Evolutionary conservation across 2,113 vertebrate species (phyloP), one percentile per base, ranked within the genome.

Genomic region (Chaetura pelagica): DNA sequence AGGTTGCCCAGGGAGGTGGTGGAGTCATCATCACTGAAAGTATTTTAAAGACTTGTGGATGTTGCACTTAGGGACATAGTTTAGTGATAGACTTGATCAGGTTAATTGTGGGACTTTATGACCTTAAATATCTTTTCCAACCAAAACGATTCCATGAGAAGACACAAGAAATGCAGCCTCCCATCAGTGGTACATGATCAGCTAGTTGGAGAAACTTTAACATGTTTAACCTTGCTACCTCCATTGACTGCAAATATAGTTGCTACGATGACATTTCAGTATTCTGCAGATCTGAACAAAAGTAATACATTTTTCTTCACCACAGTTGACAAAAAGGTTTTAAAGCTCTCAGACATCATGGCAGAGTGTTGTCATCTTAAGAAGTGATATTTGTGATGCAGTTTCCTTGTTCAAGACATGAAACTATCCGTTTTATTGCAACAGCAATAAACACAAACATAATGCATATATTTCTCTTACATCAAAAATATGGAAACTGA

Each of bases 51-150:
- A 35, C 4, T 0, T 7, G 7, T 16, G 46, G 10, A 7, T 4
- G 12, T 16, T 26, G 27, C 4, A 8, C 48, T 6, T 22, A 30
- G 5, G 52, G 82, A 84, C 78, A 72, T 3, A 38, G 59, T 77
- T 57, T 30, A 71, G 48, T 29, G 30, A 32, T 55, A 3, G 61
- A 18, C 19, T 52, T 42, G 17, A 26, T 12, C 26, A 29, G 11
- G 9, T 26, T 59, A 46, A 69, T 10, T 1, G 46, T 1, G 61
- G 15, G 44, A 68, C 30, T 77, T 3, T 1, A 9, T 40, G 1
- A 11, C 40, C 71, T 51, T 46, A 44, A 46, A 84, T 6, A 7
- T 51, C 55, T 68, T 69, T 74, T 58, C 57, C 46, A 86, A 48
- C 4, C 19, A 35, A 58, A 66, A 59, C 22, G 12, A 84, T 32